Evolutionary conservation across 37 sponge, comb jelly and placozoan species (phyloP), one percentile per base, ranked within the genome.

Genomic region (Diacarnus erythraeanus): DNA sequence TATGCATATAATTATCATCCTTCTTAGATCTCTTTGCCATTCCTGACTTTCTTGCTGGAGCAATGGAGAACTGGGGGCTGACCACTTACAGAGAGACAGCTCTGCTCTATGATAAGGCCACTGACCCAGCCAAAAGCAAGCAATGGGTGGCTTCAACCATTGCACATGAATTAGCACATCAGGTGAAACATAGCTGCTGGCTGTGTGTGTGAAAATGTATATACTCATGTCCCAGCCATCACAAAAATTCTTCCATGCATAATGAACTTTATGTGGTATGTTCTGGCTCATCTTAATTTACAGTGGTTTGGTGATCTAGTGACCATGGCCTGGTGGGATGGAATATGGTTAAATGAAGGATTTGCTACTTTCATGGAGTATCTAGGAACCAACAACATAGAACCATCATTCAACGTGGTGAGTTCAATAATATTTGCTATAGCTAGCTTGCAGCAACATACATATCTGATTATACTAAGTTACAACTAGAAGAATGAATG

Each of bases 221-320:
- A n/a, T n/a, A n/a, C n/a, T n/a, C n/a, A n/a, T n/a, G n/a, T n/a
- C n/a, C n/a, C n/a, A 15, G 51, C 51, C 6, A 12, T 12, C 51
- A 47, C 12, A 15, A 6, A 47, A 47, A 47, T 47, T 15, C 12
- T 47, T 6, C 51, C 51, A 15, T 47, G 10, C 51, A 47, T 47
- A 15, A 47, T 47, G 51, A 12, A 47, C 51, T 15, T 47, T 47
- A 12, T 15, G 6, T 47, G 51, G 51, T 47, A 12, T 47, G 29
- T 30, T 5, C 54, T 73, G 43, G 36, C 74, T 44, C 54, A 39
- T 42, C 39, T 59, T 39, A 29, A 38, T 64, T 40, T 68, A 38
- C 80, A 98, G 94, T 98, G 99, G 99, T 98, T 98, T 94, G 99
- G 99, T 77, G 88, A 98, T 76, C 88, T 98, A 22, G 96, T 98